These are phyloP conservation scores for Tursiops truncatus DNA, from an alignment of 2,113 vertebrate species.

Conservation along the genomic window DNA sequence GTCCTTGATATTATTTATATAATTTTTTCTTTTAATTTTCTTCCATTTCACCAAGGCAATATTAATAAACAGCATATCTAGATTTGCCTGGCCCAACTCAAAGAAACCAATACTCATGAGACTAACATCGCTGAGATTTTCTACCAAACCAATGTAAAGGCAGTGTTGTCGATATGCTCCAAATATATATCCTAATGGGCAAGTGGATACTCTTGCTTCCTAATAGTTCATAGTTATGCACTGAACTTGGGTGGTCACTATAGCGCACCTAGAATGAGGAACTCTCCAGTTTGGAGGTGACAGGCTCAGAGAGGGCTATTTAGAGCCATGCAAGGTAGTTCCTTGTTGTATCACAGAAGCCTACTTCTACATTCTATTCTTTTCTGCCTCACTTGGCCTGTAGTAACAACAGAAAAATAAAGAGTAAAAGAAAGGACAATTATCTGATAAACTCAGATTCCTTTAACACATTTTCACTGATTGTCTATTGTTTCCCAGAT, in stretches of 20 bases:
- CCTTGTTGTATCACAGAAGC: not conserved
- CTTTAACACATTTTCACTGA: not conserved
- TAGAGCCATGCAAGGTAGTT: not conserved
- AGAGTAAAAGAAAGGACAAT: not conserved
- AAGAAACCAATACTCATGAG: not conserved
- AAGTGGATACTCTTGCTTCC: not conserved
- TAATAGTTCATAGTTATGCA: not conserved
- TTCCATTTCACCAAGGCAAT: not conserved
- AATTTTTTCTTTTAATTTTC: not conserved
- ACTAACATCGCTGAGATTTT: not conserved
- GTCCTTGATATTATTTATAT: not conserved
- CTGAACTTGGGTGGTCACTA: not conserved
- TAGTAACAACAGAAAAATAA: not conserved
- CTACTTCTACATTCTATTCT: not conserved
- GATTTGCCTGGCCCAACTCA: not conserved
- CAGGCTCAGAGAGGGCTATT: not conserved
- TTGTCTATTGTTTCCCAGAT: not conserved
- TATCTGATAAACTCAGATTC: not conserved
- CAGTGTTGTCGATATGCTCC: not conserved
- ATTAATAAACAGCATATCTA: not conserved
- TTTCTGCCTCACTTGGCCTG: not conserved
- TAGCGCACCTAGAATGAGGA: not conserved
- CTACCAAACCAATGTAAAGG: not conserved
- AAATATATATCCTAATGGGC: not conserved
- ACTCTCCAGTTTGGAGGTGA: not conserved